phyloP scores from a whole-genome alignment of 1,140 invertebrate genomes.

The Philopotamus ludificatus region DNA sequence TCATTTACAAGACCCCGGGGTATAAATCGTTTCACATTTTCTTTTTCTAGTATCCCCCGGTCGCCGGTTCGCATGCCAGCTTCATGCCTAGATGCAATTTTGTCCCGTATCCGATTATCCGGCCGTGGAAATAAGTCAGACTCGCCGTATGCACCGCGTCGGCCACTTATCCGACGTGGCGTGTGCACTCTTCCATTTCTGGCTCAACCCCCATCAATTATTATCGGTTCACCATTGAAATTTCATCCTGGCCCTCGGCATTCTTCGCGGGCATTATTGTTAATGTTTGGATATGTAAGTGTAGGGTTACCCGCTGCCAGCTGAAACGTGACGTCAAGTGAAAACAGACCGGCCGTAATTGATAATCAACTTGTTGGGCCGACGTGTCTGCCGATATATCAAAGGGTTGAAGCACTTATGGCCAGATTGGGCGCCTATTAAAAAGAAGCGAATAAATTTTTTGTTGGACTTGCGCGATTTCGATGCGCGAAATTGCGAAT shows the following conservation, averaged over 20 bases:
- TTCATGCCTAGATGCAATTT: neutral
- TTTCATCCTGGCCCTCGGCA: constrained; percentile 9
- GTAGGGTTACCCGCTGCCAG: constrained; percentile 26
- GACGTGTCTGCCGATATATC: neutral
- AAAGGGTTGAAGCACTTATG: no score
- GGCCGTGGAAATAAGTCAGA: neutral
- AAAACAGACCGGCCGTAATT: constrained; percentile 24
- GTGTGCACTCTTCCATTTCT: constrained; percentile 3
- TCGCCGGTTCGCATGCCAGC: no score
- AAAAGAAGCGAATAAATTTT: no score
- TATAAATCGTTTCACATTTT: no score
- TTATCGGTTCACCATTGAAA: constrained; percentile 28
- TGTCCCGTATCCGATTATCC: neutral
- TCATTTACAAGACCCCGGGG: no score
- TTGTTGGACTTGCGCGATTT: no score
- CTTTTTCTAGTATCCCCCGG: no score
- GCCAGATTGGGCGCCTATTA: no score
- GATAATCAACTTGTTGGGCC: neutral
- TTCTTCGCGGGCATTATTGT: constrained; percentile 1
- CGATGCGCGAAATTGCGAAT: no score
- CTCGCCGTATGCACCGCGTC: neutral
- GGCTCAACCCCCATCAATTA: constrained; percentile 26
- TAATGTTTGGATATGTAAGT: constrained; percentile 19
- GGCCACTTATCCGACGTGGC: constrained; percentile 3
- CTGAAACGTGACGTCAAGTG: constrained; percentile 31